These are phyloP conservation scores for Actinemys pallida DNA, from an alignment of 2,113 vertebrate species.

Conservation along the genomic window DNA sequence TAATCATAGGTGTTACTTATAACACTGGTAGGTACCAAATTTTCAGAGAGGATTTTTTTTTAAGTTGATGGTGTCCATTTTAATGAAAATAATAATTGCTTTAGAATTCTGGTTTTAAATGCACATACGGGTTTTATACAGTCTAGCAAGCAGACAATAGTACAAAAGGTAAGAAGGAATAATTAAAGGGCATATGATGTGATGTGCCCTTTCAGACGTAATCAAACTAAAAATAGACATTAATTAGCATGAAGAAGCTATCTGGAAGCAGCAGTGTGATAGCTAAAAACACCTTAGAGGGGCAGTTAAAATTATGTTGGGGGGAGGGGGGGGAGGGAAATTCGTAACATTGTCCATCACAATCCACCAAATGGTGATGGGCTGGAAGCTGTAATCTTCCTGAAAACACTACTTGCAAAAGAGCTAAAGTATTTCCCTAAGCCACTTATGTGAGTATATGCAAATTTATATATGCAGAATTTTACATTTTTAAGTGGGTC, in stretches of 20 bases:
- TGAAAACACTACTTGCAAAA: not conserved
- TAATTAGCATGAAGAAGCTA: not conserved
- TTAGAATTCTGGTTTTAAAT: not conserved
- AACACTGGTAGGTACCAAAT: not conserved
- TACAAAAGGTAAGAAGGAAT: not conserved
- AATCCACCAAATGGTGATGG: fast-evolving
- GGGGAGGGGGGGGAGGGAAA: not conserved
- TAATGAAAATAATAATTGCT: not conserved
- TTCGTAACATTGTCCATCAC: not conserved
- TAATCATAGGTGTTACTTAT: not conserved
- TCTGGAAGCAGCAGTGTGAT: not conserved
- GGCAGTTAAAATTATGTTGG: not conserved
- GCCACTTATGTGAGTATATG: not conserved
- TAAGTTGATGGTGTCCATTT: not conserved
- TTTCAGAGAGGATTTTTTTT: not conserved
- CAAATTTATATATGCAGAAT: not conserved
- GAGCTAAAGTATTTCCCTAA: not conserved
- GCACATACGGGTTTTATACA: not conserved
- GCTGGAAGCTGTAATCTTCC: fast-evolving
- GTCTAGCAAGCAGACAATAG: not conserved
- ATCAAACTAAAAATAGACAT: not conserved
- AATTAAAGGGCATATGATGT: not conserved
- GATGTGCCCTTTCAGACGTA: not conserved
- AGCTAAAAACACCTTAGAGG: fast-evolving
- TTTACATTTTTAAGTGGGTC: not conserved